Evolutionary conservation across 2,113 vertebrate species (phyloP).

Genomic region (Thryonomys swinderianus): DNA sequence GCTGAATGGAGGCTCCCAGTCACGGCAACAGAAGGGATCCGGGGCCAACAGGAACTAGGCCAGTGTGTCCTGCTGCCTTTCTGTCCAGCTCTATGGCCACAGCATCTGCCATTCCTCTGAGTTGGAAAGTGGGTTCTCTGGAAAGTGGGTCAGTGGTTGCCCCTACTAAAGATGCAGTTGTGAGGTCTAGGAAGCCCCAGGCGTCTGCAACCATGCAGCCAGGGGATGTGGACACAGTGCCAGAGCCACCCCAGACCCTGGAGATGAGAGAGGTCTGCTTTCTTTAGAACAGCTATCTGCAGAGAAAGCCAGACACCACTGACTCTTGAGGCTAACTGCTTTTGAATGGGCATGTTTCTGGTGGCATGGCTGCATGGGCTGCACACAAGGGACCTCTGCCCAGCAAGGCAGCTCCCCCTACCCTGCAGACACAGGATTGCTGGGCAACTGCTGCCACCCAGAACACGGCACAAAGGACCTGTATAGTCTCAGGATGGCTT

Average conservation of each 20-base stretch:
- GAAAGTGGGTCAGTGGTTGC: background rate
- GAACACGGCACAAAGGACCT: background rate
- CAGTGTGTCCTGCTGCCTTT: background rate
- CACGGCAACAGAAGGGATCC: background rate
- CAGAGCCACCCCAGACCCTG: background rate
- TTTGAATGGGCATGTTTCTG: too few relatives aligned
- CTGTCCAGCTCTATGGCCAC: accelerated
- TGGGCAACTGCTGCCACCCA: accelerated
- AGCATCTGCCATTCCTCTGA: background rate
- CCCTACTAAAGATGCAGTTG: background rate
- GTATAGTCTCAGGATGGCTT: background rate
- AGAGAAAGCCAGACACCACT: too few relatives aligned
- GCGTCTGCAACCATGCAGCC: background rate
- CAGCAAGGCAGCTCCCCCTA: too few relatives aligned
- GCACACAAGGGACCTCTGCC: too few relatives aligned
- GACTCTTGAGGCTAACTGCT: background rate
- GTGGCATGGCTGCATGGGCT: background rate
- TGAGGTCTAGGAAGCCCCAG: background rate
- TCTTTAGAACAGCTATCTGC: background rate
- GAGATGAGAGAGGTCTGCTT: too few relatives aligned
- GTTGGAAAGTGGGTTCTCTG: too few relatives aligned
- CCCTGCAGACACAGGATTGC: background rate
- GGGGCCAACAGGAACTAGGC: background rate
- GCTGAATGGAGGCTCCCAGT: background rate
- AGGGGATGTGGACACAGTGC: background rate